Base-by-base conservation (phyloP, 2,113 vertebrate genomes). In the Salvator merianae region DNA sequence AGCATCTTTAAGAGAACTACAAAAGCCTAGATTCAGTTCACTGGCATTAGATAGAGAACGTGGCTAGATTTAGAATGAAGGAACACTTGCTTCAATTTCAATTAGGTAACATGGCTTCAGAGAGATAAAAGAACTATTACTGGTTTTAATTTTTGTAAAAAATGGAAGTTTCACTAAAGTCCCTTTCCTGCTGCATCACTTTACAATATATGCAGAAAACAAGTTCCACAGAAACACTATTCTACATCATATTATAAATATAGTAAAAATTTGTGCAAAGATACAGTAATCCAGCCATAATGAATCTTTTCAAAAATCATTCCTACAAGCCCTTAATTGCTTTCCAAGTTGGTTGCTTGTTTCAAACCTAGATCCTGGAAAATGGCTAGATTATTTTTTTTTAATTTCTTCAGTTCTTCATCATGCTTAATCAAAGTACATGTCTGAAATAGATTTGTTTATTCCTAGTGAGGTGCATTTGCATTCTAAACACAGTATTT, bases 1-100 rank as follows among this genome's bases (percentile, higher is more conserved):
- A 86, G 40, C 13, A 53, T 26, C 59, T 87, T 81, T 81, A 40
- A 79, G 68, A 65, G 1, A 88, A 53, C 69, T 89, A 38, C 43
- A 40, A 83, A 90, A 86, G 10, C 50, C 87, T 86, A 85, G 12
- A 65, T 30, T 76, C 75, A 55, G 28, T 38, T 82, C 75, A 36
- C 7, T 20, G 73, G 62, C 53, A n/a, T 8, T 32, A 85, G 36
- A 59, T 79, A 86, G n/a, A 2, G 43, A 30, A 73, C 9, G 53
- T 73, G 28, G 24, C 26, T 82, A 62, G 34, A 72, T 55, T 82
- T 71, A 72, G 34, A 68, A 73, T 77, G 59, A 34, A 32, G 40
- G 72, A 36, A 81, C 63, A 38, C 62, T 13, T 34, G 28, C 7
- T 0, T 9, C 36, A 30, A 43, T 30, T 38, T 20, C 12, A 77